A percentile compares a stretch with the other conserved stretches of the same genome.
Evolutionary conservation across 2,797 vertebrate genomes (phyloP).

Genomic region (Trachurus trachurus): DNA sequence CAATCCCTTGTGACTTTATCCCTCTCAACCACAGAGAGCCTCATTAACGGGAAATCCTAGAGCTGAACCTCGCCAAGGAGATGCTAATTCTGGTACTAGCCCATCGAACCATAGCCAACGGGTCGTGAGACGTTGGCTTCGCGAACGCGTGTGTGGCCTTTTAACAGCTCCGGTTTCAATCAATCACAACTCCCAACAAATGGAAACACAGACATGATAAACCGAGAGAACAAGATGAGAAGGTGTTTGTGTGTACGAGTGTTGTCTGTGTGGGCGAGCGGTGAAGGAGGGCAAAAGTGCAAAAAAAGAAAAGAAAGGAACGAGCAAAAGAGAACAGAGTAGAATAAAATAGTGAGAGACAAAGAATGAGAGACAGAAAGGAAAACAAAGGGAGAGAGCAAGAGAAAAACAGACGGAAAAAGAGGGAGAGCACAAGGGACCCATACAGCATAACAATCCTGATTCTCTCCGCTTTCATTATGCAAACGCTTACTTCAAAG

Average conservation of each 20-base stretch:
- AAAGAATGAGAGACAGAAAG: conserved; percentile 54
- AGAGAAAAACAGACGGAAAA: conserved; percentile 52
- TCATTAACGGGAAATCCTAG: conserved; percentile 85
- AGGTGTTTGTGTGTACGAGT: conserved; percentile 58
- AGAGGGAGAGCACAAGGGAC: conserved; percentile 62
- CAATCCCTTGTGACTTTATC: conserved; percentile 73
- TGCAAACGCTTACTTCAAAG: conserved; percentile 84
- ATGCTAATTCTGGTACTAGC: conserved; percentile 79
- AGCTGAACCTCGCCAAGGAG: conserved; percentile 69
- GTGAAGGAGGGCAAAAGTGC: conserved; percentile 34
- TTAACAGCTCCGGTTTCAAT: conserved; percentile 82
- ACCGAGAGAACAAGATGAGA: conserved; percentile 73
- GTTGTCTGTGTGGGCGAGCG: conserved; percentile 26
- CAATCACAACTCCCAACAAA: conserved; percentile 73
- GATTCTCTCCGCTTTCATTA: conserved; percentile 81
- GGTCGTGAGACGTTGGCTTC: conserved; percentile 63
- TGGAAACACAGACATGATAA: conserved; percentile 78
- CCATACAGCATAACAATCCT: conserved; percentile 74
- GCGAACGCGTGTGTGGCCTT: conserved; percentile 72
- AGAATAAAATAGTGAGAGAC: conserved; percentile 21
- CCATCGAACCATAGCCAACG: conserved; percentile 73
- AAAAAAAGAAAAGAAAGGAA: conserved; percentile 9
- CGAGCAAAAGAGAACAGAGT: conserved; percentile 8
- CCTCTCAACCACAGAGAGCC: conserved; percentile 68
- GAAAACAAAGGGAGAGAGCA: conserved; percentile 37